Evolutionary conservation across 2,797 vertebrate species (phyloP), one percentile per base, ranked within the genome.

Genomic region (Acanthiza pusilla): DNA sequence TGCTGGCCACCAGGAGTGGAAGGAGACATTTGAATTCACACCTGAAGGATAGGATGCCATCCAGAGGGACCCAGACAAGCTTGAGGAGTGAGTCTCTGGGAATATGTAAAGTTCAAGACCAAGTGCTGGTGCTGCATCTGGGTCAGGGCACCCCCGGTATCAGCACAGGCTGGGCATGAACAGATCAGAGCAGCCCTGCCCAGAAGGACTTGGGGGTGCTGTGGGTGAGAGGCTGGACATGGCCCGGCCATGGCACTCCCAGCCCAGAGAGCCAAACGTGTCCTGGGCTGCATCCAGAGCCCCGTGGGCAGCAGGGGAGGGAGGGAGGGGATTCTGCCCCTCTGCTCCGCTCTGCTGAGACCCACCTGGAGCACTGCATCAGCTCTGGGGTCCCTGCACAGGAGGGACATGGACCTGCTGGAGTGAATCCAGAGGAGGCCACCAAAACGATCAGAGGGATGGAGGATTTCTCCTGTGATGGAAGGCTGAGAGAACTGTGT

Each of bases 91-190:
- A 50, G 23, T 4, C 32, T 2, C 8, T 14, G 38, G 17, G n/a
- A 65, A 22, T 38, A 21, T 22, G 43, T 21, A 1, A 76, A 5
- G 20, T 57, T 70, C n/a, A 25, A 76, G 38, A 7, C 12, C 32
- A 38, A 1, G 8, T 22, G 10, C 32, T 5, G 5, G 16, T n/a
- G 7, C 57, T 83, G 29, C 17, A n/a, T 16, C 13, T 11, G 22
- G 3, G 19, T 13, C 0, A 0, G 70, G 10, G 0, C 55, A 55
- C 2, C 0, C 8, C 40, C 26, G 0, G 0, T 21, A 27, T 0
- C 48, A 68, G 42, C 65, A 6, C 27, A 50, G 78, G 26, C 27
- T 54, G 63, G 40, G 34, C 23, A 82, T 32, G 48, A n/a, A 7
- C 30, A 61, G 55, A 27, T 1, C 3, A 14, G 26, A 68, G 54